A percentile compares a stretch with the other conserved stretches of the same genome.
These are phyloP conservation scores for Drosophila teissieri DNA, from an alignment of 1,140 invertebrate species.

Conservation along the genomic window DNA sequence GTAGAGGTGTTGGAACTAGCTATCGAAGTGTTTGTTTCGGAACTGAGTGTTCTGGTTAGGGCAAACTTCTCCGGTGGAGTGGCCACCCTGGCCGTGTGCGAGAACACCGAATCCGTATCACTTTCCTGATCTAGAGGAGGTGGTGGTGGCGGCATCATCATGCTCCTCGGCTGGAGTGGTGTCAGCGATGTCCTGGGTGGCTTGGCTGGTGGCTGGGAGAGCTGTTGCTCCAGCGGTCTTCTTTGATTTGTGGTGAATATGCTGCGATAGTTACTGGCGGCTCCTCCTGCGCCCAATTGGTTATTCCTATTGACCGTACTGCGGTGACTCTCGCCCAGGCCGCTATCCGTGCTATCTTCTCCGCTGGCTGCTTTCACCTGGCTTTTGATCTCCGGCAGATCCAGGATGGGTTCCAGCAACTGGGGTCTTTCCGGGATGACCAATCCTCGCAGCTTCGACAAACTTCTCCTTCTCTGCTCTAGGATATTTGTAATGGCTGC, in stretches of 20 bases:
- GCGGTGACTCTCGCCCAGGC: conserved; percentile 56
- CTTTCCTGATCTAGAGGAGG: conserved; percentile 88
- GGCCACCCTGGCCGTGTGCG: conserved; percentile 87
- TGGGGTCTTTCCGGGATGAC: conserved; percentile 92
- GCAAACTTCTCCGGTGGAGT: conserved; percentile 85
- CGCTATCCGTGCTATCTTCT: conserved; percentile 75
- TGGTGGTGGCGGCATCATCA: conserved; percentile 33
- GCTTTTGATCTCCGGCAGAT: conserved; percentile 93
- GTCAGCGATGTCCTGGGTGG: conserved; percentile 82
- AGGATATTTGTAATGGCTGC: conserved; percentile 85
- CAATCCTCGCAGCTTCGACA: conserved; percentile 93
- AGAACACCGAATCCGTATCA: conserved; percentile 94
- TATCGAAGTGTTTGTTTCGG: conserved; percentile 87
- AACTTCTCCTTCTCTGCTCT: conserved; percentile 91
- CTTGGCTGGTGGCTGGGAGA: conserved; percentile 77
- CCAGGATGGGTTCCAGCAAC: conserved; percentile 86
- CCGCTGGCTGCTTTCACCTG: conserved; percentile 76
- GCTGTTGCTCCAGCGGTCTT: conserved; percentile 58
- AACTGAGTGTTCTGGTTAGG: conserved; percentile 86
- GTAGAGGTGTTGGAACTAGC: conserved; percentile 88
- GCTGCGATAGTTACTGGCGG: conserved; percentile 54
- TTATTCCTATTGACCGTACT: conserved; percentile 17
- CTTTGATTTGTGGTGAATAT: conserved; percentile 55
- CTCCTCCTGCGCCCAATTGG: conserved; percentile 3
- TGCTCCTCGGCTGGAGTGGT: conserved; percentile 14